Evolutionary conservation across 2,888 invertebrate species (phyloP), one percentile per base, ranked within the genome.

Genomic region (Unio pictorum): DNA sequence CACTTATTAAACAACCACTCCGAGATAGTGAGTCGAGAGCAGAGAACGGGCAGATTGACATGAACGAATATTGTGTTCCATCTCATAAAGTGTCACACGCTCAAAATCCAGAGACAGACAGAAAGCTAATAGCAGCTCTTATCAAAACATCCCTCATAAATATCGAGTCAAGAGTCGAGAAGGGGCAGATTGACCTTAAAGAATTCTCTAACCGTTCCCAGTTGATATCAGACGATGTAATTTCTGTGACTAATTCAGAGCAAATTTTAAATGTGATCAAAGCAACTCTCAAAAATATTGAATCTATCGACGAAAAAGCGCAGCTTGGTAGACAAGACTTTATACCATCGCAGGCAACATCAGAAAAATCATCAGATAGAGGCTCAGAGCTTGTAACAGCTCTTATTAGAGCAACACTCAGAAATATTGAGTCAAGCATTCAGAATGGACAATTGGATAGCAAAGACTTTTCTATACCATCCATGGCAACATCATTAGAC

Each of bases 371-470:
- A 45, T 45, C 45, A 45, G 45, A 45, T 3, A 45, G 15, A 3
- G 45, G 15, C 45, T 45, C 45, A 15, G 45, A 60, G 8, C 69
- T 81, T 11, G 72, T 81, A 15, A 67, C 75, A 34, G 69, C 68
- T n/a, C 56, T 82, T 2, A 73, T 82, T 3, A 67, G 61, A 56
- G 78, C 78, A 71, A 80, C 81, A 8, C 59, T 82, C 4, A 60
- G 58, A 1, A 78, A 80, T 62, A 73, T 82, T 26, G 71, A 76
- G 28, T 64, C 78, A 62, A 80, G 79, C 64, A 75, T 81, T 34
- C 68, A 60, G 26, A 75, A 72, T 34, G 79, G 82, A n/a, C 65
- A 68, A n/a, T 30, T 75, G 30, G 68, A 67, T 15, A 59, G 69
- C 15, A 73, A 75, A 18, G 72, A 74, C 11, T 72, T 78, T 61